Conservation (phyloP, 1,140 invertebrate genomes). For the Paracyclopina nana region DNA sequence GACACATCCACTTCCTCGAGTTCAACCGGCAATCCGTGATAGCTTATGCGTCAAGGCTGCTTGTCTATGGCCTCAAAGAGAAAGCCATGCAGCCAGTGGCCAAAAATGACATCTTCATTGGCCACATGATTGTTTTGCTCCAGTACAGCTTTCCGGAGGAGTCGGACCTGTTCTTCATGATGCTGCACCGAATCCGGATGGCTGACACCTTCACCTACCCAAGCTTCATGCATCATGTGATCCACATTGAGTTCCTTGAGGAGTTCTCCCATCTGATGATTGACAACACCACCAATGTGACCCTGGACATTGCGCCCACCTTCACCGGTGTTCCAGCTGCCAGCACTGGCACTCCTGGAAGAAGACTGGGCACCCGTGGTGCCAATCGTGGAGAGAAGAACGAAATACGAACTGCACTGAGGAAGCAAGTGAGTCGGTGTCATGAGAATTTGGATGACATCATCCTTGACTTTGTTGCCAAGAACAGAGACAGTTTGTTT, state of each 20-base stretch:
- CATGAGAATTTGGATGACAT: conserved; percentile 8
- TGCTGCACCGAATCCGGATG: background rate
- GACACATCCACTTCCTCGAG: conserved; percentile 6
- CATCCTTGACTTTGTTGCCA: background rate
- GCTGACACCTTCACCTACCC: conserved; percentile 3
- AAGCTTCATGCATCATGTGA: background rate
- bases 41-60: background rate
- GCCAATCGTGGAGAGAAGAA: conserved; percentile 11
- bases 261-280: background rate
- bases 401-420: background rate
- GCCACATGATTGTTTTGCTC: conserved; percentile 7
- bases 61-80: conserved; percentile 2
- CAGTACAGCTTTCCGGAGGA: conserved; percentile 7
- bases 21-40: background rate
- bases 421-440: conserved; percentile 1
- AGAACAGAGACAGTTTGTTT: conserved; percentile 5
- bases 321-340: background rate
- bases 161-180: conserved; percentile 4
- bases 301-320: conserved; percentile 1
- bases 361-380: conserved; percentile 6
- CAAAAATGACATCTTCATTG: background rate
- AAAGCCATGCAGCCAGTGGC: background rate
- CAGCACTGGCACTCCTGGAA: background rate
- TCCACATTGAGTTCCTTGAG: conserved; percentile 12
- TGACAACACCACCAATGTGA: background rate